phyloP scores from a whole-genome alignment of 2,888 invertebrate genomes.

The Biston betularia region DNA sequence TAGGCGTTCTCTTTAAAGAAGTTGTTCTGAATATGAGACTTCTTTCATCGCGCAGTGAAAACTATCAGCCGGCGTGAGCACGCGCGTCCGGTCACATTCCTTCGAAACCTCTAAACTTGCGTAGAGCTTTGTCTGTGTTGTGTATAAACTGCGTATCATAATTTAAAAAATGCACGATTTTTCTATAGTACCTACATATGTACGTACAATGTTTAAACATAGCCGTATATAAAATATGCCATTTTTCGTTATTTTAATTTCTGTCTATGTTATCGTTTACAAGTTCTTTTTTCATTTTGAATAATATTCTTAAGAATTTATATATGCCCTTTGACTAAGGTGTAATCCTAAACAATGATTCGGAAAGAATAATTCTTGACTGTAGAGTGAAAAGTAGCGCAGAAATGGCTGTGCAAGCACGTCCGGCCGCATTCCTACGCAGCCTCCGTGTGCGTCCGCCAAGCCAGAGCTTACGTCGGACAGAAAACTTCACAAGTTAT shows the following conservation, averaged over 20 bases:
- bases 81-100: constrained; percentile 71
- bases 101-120: constrained; percentile 70
- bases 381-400: constrained; percentile 22
- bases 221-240: neutral
- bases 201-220: too few relatives aligned
- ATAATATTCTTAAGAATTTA: too few relatives aligned
- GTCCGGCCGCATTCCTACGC: constrained; percentile 80
- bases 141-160: constrained; percentile 8
- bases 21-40: constrained; percentile 25
- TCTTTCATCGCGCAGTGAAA: constrained; percentile 25
- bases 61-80: constrained; percentile 16
- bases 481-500: constrained; percentile 3
- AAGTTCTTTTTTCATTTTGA: too few relatives aligned
- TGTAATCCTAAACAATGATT: constrained; percentile 14
- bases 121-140: constrained; percentile 6
- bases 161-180: constrained; percentile 1
- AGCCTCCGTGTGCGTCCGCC: constrained; percentile 71
- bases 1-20: neutral
- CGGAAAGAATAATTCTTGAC: constrained; percentile 12
- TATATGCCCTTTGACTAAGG: neutral
- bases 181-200: neutral
- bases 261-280: too few relatives aligned
- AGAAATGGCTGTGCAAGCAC: constrained; percentile 45
- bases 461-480: neutral
- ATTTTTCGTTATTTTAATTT: too few relatives aligned